Evolutionary conservation across 2,113 vertebrate species (phyloP).

Genomic region (Nycticorax nycticorax): DNA sequence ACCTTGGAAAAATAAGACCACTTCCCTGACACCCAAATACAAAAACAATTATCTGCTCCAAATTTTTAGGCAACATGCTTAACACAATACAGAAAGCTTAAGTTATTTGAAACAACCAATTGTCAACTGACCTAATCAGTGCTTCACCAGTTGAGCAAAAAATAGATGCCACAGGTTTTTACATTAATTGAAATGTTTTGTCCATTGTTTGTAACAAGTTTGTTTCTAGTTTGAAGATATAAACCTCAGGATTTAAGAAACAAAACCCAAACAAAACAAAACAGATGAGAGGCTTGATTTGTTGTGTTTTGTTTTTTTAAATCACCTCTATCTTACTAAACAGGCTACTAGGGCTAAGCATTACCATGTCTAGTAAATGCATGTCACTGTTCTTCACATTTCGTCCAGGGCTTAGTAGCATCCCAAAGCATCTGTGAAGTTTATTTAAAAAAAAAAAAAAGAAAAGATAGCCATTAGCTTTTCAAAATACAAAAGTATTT

Average conservation of each 20-base stretch:
- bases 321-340: not conserved
- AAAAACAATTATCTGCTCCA: not conserved
- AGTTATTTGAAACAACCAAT: not conserved
- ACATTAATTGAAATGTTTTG: not conserved
- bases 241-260: not conserved
- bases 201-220: not conserved
- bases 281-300: not conserved
- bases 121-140: not conserved
- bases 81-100: not conserved
- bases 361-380: constrained; percentile 98
- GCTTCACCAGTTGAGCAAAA: not conserved
- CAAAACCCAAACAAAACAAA: not conserved
- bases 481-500: not conserved
- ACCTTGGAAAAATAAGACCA: not conserved
- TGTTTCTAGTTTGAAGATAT: not conserved
- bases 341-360: not conserved
- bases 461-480: not conserved
- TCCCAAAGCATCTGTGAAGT: constrained; percentile 92
- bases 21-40: not conserved
- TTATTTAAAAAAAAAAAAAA: not conserved
- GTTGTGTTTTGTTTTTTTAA: not conserved
- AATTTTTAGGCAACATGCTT: not conserved
- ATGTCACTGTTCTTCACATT: constrained; percentile 97
- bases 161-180: not conserved
- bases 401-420: constrained; percentile 94